Evolutionary conservation across 2,797 vertebrate genomes (phyloP).

Genomic region (Danio tinwini): DNA sequence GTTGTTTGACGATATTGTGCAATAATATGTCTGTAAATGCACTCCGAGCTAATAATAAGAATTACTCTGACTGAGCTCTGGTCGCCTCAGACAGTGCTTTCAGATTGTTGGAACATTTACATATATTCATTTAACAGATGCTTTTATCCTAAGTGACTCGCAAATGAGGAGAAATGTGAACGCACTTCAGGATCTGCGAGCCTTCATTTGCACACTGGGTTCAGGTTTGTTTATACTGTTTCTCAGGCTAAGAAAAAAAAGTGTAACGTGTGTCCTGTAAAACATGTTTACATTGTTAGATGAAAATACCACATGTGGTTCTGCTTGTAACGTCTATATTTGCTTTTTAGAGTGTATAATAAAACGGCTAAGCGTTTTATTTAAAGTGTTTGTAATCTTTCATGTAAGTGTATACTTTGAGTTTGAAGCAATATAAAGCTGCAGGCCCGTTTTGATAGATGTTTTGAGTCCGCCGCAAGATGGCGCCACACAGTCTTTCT

Average conservation of each 20-base stretch:
- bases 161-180: conserved; percentile 3
- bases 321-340: not conserved
- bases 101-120: not conserved
- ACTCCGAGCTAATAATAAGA: not conserved
- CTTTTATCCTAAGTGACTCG: conserved; percentile 13
- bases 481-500: conserved; percentile 2
- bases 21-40: not conserved
- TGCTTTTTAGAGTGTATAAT: not conserved
- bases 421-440: no score
- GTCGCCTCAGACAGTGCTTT: not conserved
- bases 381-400: not conserved
- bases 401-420: not conserved
- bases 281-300: not conserved
- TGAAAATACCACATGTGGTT: not conserved
- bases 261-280: not conserved
- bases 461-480: not conserved
- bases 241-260: not conserved
- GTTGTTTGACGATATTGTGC: conserved; percentile 7
- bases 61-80: not conserved
- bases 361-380: conserved; percentile 1
- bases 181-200: not conserved
- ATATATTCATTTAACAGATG: conserved; percentile 8
- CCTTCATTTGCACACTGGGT: not conserved
- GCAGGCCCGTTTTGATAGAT: not conserved
- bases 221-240: not conserved